phyloP scores from a whole-genome alignment of 2,888 invertebrate genomes.

The Melieria crassipennis region DNA sequence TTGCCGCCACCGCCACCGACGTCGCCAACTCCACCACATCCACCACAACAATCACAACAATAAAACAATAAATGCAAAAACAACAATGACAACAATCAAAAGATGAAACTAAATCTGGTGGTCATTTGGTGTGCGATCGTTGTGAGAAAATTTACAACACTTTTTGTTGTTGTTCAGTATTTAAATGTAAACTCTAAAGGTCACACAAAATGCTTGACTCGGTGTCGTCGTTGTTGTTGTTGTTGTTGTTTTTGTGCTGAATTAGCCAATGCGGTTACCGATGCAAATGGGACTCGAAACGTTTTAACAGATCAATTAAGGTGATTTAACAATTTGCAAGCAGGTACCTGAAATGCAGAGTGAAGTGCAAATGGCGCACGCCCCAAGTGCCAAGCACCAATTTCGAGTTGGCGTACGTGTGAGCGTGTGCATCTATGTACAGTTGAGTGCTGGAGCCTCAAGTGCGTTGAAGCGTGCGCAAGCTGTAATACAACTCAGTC shows the following conservation, averaged over 20 bases:
- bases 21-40: neutral
- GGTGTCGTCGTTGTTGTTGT: too few species aligned
- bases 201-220: neutral
- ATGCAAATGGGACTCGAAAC: conserved; percentile 5
- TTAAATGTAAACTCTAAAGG: conserved; percentile 16
- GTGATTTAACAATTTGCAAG: conserved; percentile 24
- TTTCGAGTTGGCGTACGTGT: neutral
- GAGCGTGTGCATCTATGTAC: neutral
- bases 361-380: conserved; percentile 12
- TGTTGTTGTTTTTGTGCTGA: too few species aligned
- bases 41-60: conserved; percentile 6
- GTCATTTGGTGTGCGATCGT: neutral
- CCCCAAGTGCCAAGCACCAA: conserved; percentile 12
- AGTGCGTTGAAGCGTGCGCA: too few species aligned
- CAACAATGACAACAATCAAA: neutral
- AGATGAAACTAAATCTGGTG: conserved; percentile 5
- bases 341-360: neutral
- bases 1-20: too few species aligned
- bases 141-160: neutral
- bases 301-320: conserved; percentile 25
- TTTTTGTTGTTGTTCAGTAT: conserved; percentile 1
- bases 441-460: neutral
- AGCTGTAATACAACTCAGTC: neutral
- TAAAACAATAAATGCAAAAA: neutral
- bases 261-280: too few species aligned